Conservation (phyloP, 2,113 vertebrate species). For the Lepisosteus oculatus region DNA sequence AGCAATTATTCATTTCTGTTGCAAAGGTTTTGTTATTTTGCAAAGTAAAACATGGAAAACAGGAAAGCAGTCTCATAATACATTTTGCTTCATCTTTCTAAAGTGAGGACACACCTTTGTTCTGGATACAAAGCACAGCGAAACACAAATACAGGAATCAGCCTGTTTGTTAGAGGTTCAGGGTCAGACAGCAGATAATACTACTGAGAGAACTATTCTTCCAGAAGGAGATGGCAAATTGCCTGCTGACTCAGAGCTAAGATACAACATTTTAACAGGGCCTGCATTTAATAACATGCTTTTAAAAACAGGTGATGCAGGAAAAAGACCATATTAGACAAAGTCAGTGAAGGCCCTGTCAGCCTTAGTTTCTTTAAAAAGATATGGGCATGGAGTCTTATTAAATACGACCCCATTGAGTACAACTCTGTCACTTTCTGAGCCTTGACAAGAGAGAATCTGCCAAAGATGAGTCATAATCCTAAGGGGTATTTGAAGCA, state of each 20-base stretch:
- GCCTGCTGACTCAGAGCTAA: not conserved
- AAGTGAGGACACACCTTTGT: slow-evolving; percentile 8
- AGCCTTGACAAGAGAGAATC: slow-evolving; percentile 15
- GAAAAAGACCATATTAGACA: too few relatives aligned
- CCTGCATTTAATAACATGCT: not conserved
- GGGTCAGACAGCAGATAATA: not conserved
- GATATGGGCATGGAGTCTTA: slow-evolving; percentile 1
- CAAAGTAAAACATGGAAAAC: too few relatives aligned
- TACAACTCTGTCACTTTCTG: slow-evolving; percentile 7
- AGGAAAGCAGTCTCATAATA: slow-evolving; percentile 1
- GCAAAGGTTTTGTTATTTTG: too few relatives aligned
- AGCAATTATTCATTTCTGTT: slow-evolving; percentile 14
- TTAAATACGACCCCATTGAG: slow-evolving; percentile 17
- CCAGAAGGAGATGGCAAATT: not conserved
- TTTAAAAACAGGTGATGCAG: too few relatives aligned
- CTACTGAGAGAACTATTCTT: not conserved
- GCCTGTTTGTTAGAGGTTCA: not conserved
- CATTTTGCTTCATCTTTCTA: not conserved
- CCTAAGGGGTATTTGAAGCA: slow-evolving; percentile 10
- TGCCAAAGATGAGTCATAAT: slow-evolving; percentile 30
- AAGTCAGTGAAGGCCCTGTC: too few relatives aligned
- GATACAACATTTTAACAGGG: not conserved
- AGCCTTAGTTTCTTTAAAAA: not conserved
- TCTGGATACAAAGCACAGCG: slow-evolving; percentile 3
- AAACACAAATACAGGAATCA: slow-evolving; percentile 8